Evolutionary conservation across 92 coral and sea anemone genomes (phyloP), one percentile per base, ranked within the genome.

Genomic region (Scolanthus callimorphus): DNA sequence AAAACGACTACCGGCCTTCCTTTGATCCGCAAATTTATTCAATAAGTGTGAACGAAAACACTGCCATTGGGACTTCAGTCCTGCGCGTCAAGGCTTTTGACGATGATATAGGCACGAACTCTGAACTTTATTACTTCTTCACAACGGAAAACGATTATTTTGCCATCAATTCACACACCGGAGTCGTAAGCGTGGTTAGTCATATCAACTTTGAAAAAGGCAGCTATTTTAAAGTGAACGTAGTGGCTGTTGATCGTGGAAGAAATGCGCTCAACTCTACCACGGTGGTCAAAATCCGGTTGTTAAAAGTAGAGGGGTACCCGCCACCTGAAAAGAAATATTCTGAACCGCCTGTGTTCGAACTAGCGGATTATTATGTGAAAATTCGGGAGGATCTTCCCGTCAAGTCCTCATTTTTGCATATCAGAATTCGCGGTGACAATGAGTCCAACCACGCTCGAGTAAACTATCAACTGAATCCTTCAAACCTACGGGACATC

Each of bases 361-460:
- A 76, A 43, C 80, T 77, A 20, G 63, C 60, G 17, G 24, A 73
- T 11, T 87, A 83, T 64, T 88, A 80, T 37, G 94, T 81, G 43
- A 78, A 89, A 72, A 79, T 92, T 12, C 77, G 96, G 29, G 94
- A 92, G 55, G 98, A 92, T 73, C 69, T 92, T 63, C 96, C 98
- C 6, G 74, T 84, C 24, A 83, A 83, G 10, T 84, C 90, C 17
- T 86, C 80, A 3, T 43, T 88, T 70, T 75, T 84, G 21, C 87
- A 79, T 30, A 85, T 86, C 20, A 57, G 70, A 28, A 85, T 85
- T 17, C 65, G 59, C 48, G 55, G 49, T 20, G 65, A 49, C 25
- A 76, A 39, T 6, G 61, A 51, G 38, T 65, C 63, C 59, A 69
- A 30, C 20, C 57, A 76, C 51, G 46, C 69, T 20, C 23, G 66